A percentile compares a stretch with the other conserved stretches of the same genome.
phyloP scores from a whole-genome alignment of 2,113 vertebrate species.

The Xerus inauris region DNA sequence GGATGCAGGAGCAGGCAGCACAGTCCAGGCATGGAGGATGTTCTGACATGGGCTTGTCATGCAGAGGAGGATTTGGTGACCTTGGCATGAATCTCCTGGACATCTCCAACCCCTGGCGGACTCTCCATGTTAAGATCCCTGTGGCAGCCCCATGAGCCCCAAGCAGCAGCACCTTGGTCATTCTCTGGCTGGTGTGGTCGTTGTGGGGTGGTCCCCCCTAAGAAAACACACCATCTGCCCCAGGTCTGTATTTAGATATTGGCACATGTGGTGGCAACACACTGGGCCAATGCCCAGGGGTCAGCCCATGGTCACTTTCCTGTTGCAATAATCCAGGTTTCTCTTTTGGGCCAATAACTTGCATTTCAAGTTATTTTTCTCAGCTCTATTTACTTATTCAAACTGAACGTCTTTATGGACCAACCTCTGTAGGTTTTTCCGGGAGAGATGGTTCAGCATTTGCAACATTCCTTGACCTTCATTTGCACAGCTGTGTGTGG shows the following conservation, averaged over 20 bases:
- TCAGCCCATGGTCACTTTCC: neutral
- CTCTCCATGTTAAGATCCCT: neutral
- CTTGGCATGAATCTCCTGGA: neutral
- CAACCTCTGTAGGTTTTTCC: neutral
- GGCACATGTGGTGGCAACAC: neutral
- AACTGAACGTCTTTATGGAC: slow-evolving; percentile 16
- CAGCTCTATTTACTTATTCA: slow-evolving; percentile 35
- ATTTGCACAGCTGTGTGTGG: neutral
- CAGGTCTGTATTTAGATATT: neutral
- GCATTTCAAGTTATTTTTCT: slow-evolving; percentile 45
- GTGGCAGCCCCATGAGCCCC: neutral
- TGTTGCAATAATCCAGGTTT: neutral
- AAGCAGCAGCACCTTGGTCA: neutral
- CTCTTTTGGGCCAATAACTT: neutral
- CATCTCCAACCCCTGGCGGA: too few species aligned
- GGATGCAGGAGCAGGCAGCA: neutral
- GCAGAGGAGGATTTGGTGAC: neutral
- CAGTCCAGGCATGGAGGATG: neutral
- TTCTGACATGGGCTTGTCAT: neutral
- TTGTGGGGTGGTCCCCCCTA: too few species aligned
- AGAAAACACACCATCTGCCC: neutral
- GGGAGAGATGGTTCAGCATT: neutral
- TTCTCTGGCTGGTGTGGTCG: neutral
- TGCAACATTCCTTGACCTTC: neutral
- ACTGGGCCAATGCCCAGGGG: neutral